These are phyloP conservation scores for Bedellia somnulentella DNA, from an alignment of 2,888 invertebrate species.

Conservation along the genomic window DNA sequence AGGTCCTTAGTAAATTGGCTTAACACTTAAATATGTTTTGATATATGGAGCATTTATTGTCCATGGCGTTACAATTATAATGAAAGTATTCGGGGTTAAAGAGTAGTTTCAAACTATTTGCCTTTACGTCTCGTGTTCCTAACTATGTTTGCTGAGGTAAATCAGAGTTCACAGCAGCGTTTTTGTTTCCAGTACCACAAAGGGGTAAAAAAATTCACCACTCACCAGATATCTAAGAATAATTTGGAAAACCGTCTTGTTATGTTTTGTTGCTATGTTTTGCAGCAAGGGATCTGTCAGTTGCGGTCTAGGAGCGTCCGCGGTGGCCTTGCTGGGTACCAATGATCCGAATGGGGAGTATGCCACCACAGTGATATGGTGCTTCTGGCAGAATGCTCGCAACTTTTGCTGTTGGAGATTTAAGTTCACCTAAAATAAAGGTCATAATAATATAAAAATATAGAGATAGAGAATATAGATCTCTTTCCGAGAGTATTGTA, in stretches of 20 bases:
- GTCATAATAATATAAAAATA: slow-evolving; percentile 6
- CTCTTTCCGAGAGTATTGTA: neutral
- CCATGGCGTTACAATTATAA: no score
- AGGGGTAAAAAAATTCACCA: neutral
- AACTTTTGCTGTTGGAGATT: slow-evolving; percentile 72
- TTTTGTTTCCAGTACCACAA: no score
- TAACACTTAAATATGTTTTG: no score
- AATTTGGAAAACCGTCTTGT: slow-evolving; percentile 66
- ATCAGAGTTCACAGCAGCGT: no score
- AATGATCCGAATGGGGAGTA: slow-evolving; percentile 73
- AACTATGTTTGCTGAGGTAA: no score
- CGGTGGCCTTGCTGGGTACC: slow-evolving; percentile 29
- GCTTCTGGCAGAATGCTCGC: slow-evolving; percentile 66
- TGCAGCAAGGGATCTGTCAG: slow-evolving; percentile 52
- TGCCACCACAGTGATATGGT: slow-evolving; percentile 66
- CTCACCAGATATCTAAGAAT: slow-evolving; percentile 64
- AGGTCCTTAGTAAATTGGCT: no score
- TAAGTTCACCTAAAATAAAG: slow-evolving; percentile 60
- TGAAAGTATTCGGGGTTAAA: no score
- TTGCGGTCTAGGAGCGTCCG: slow-evolving; percentile 53
- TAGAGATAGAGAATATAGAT: neutral
- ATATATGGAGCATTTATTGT: no score
- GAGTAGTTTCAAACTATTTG: no score
- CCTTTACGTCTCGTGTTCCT: no score
- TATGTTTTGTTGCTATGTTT: slow-evolving; percentile 63